Conservation (phyloP, 2,113 vertebrate genomes). For the Vireo altiloquus region DNA sequence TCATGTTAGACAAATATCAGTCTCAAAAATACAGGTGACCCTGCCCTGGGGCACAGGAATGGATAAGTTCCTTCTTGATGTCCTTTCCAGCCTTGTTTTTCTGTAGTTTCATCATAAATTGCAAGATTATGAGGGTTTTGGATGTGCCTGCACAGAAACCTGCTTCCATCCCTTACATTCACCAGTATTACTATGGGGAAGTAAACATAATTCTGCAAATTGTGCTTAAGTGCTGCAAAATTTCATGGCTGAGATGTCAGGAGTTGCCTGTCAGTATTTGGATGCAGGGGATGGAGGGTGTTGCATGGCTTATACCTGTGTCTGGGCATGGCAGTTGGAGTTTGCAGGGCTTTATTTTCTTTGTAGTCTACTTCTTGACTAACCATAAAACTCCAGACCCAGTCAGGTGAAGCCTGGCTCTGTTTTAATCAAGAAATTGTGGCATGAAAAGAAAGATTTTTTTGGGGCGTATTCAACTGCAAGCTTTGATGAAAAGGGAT, state of each 20-base stretch:
- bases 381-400: not conserved
- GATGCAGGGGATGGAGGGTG: not conserved
- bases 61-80: not conserved
- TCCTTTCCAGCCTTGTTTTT: not conserved
- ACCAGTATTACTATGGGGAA: not conserved
- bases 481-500: not conserved
- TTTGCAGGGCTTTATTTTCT: not conserved
- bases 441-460: not conserved
- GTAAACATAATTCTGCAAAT: not conserved
- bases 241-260: not conserved
- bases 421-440: not conserved
- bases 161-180: not conserved
- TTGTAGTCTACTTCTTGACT: not conserved
- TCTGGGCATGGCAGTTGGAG: rapidly evolving
- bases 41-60: not conserved
- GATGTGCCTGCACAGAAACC: not conserved
- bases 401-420: not conserved
- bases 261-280: not conserved
- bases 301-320: rapidly evolving
- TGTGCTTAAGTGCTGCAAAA: not conserved
- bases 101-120: not conserved
- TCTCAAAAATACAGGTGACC: not conserved
- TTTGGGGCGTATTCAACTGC: not conserved
- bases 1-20: not conserved
- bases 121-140: not conserved